A percentile compares a stretch with the other conserved stretches of the same genome.
These are phyloP conservation scores for Brachystomella parvula DNA, from an alignment of 1,140 invertebrate species.

Conservation along the genomic window DNA sequence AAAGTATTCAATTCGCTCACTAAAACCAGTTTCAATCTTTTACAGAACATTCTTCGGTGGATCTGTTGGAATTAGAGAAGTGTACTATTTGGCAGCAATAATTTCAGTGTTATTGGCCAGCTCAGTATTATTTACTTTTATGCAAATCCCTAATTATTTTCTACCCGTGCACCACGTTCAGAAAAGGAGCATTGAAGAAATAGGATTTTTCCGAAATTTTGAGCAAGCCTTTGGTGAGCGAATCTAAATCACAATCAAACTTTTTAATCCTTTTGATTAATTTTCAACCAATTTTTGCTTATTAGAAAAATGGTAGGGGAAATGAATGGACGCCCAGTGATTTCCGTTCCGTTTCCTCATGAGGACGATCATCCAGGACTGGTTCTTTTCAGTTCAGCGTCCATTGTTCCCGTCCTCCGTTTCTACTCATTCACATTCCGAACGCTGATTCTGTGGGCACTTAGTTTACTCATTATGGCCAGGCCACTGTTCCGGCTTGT, in stretches of 20 bases:
- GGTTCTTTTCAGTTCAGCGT: constrained; percentile 18
- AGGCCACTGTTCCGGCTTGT: constrained; percentile 26
- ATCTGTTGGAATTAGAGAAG: constrained; percentile 32
- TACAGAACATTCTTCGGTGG: constrained; percentile 33
- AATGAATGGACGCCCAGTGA: constrained; percentile 22
- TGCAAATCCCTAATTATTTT: constrained; percentile 34
- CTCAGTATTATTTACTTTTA: constrained; percentile 31
- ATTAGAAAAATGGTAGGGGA: constrained; percentile 17
- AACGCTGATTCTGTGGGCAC: constrained; percentile 16
- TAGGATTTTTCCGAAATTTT: no score
- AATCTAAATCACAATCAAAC: no score
- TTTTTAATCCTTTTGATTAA: background rate
- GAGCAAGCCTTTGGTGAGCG: no score
- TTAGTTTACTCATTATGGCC: constrained; percentile 22
- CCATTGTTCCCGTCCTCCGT: constrained; percentile 30
- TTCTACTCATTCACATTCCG: constrained; percentile 35
- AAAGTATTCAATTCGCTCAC: background rate
- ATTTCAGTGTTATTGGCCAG: constrained; percentile 30
- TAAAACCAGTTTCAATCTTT: constrained; percentile 9
- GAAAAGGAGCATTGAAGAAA: constrained; percentile 13
- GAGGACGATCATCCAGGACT: constrained; percentile 30
- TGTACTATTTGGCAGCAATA: constrained; percentile 29
- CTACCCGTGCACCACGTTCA: constrained; percentile 34
- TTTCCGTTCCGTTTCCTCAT: constrained; percentile 30
- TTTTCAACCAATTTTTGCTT: background rate